Evolutionary conservation across 2,113 vertebrate genomes (phyloP).

Genomic region (Xerus inauris): DNA sequence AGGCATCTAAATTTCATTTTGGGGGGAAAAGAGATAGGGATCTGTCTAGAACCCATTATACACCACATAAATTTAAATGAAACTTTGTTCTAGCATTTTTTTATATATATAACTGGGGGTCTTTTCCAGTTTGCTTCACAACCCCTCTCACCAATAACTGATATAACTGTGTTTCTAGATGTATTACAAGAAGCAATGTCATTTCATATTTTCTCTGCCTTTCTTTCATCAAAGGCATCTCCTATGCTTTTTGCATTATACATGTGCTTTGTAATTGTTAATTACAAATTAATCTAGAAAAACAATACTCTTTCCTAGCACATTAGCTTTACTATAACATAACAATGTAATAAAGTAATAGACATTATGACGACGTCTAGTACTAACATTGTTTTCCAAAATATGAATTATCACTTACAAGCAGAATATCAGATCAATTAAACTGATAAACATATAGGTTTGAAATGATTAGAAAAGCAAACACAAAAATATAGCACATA

Average conservation of each 20-base stretch:
- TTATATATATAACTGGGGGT: not conserved
- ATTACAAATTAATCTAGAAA: not conserved
- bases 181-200: not conserved
- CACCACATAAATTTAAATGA: not conserved
- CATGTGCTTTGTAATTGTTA: not conserved
- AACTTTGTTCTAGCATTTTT: not conserved
- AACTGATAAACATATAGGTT: not conserved
- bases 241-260: rapidly evolving
- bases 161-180: not conserved
- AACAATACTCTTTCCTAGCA: not conserved
- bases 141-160: no score
- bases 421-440: not conserved
- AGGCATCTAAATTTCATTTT: not conserved
- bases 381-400: not conserved
- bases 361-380: no score
- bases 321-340: not conserved
- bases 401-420: not conserved
- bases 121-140: not conserved
- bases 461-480: not conserved
- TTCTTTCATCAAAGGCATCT: not conserved
- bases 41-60: not conserved
- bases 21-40: not conserved
- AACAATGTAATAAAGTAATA: no score
- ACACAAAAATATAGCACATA: not conserved
- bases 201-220: not conserved